Evolutionary conservation across 2,113 vertebrate species (phyloP).

Genomic region (Lepus europaeus): DNA sequence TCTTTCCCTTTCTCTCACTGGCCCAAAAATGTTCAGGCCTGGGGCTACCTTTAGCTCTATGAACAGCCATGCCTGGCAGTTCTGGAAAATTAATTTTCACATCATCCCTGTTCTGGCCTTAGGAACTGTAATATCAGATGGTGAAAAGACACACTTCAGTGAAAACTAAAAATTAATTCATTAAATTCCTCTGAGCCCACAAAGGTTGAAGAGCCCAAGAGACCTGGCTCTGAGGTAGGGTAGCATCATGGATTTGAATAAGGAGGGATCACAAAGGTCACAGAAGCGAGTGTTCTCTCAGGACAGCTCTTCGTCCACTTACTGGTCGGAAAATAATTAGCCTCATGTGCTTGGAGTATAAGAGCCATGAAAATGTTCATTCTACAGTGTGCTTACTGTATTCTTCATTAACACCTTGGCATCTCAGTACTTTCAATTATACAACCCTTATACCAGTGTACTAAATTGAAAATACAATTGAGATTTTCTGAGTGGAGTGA

Average conservation of each 20-base stretch:
- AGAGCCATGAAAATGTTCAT: conserved; percentile 41
- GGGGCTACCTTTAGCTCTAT: neutral
- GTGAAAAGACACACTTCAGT: neutral
- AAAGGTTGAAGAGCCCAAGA: conserved; percentile 10
- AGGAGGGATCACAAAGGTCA: neutral
- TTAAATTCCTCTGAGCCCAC: conserved; percentile 1
- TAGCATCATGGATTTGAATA: neutral
- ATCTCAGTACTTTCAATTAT: conserved; percentile 62
- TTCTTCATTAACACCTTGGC: conserved; percentile 63
- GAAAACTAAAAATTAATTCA: conserved; percentile 66
- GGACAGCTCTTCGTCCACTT: neutral
- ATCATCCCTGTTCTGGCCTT: neutral
- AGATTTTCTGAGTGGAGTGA: neutral
- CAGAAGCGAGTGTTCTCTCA: neutral
- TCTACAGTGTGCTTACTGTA: neutral
- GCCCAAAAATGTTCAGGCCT: neutral
- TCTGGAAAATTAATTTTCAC: conserved; percentile 61
- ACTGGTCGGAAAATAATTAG: conserved; percentile 62
- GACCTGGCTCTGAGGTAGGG: conserved; percentile 26
- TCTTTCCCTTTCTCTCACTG: neutral
- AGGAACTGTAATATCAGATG: neutral
- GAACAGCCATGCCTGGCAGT: neutral
- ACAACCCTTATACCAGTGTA: neutral
- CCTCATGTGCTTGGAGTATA: conserved; percentile 29
- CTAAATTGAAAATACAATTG: conserved; percentile 44